Percentiles rank a stretch among this genome's conserved stretches.
Evolutionary conservation across 2,113 vertebrate genomes (phyloP).

Genomic region (Daubentonia madagascariensis): DNA sequence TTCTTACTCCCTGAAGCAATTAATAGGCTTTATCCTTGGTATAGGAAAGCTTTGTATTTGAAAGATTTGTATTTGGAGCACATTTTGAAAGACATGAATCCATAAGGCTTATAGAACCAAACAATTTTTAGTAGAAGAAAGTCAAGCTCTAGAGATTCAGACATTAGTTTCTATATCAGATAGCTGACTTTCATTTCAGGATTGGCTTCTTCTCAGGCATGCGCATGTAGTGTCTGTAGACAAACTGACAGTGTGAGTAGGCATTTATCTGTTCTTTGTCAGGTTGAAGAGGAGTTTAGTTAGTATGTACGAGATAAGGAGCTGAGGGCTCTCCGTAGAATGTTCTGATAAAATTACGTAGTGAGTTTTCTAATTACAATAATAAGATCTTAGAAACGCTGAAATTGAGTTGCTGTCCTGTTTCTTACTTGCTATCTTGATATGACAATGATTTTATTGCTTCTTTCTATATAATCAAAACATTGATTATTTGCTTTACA

Average conservation of each 20-base stretch:
- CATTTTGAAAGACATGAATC: slow-evolving; percentile 44
- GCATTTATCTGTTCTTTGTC: slow-evolving; percentile 56
- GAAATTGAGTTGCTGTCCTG: neutral
- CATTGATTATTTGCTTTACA: slow-evolving; percentile 18
- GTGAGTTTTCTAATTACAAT: slow-evolving; percentile 30
- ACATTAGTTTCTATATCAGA: slow-evolving; percentile 19
- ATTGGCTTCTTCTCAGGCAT: slow-evolving; percentile 19
- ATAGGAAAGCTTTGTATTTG: neutral
- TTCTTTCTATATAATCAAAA: too few relatives aligned
- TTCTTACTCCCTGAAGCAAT: slow-evolving; percentile 29
- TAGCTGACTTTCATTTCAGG: slow-evolving; percentile 44
- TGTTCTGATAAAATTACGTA: slow-evolving; percentile 61
- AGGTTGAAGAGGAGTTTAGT: slow-evolving; percentile 54
- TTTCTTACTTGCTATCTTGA: slow-evolving; percentile 35
- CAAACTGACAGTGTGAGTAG: slow-evolving; percentile 29
- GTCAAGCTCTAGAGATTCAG: slow-evolving; percentile 17
- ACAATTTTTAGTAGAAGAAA: slow-evolving; percentile 39
- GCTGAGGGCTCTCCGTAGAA: slow-evolving; percentile 22
- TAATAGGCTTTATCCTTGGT: neutral
- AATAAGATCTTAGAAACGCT: slow-evolving; percentile 24
- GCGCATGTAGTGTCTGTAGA: neutral
- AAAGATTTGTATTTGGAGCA: slow-evolving; percentile 12
- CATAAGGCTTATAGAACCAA: neutral
- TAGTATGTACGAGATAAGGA: slow-evolving; percentile 39
- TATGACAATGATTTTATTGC: too few relatives aligned